Conservation (phyloP, 2,888 invertebrate species). For the Scaptomyza cyrtandrae region DNA sequence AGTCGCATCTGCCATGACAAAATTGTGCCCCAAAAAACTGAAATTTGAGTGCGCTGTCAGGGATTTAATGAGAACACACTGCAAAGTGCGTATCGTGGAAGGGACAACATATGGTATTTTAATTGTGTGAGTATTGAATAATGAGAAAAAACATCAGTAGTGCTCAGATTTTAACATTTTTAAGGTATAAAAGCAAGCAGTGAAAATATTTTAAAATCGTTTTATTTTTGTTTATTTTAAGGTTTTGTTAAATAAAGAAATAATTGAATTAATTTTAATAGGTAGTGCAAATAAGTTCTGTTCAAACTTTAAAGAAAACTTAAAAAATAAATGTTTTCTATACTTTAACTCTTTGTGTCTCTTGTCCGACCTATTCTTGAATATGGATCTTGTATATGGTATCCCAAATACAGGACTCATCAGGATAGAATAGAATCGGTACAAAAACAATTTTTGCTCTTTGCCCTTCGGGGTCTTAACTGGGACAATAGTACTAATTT, state of each 20-base stretch:
- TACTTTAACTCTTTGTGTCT: too few relatives aligned
- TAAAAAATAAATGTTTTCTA: too few relatives aligned
- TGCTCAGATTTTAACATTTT: not conserved
- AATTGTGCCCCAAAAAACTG: constrained; percentile 43
- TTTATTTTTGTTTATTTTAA: not conserved
- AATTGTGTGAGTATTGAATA: constrained; percentile 18
- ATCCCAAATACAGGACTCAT: too few relatives aligned
- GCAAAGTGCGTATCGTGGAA: constrained; percentile 14
- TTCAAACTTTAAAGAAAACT: too few relatives aligned
- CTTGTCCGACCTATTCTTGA: too few relatives aligned
- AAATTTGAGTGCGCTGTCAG: constrained; percentile 53
- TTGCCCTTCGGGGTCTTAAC: too few relatives aligned
- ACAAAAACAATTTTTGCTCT: too few relatives aligned
- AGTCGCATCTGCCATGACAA: constrained; percentile 31
- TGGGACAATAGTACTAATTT: too few relatives aligned
- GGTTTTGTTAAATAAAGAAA: not conserved
- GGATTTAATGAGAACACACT: constrained; percentile 34
- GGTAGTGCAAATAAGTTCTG: too few relatives aligned
- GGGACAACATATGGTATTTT: constrained; percentile 30
- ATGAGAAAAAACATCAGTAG: not conserved
- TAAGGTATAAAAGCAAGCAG: not conserved
- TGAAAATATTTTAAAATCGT: not conserved
- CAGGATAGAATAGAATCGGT: too few relatives aligned
- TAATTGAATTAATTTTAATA: too few relatives aligned
- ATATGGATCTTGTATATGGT: too few relatives aligned